Base-by-base conservation (phyloP, 2,888 invertebrate genomes). In the Dione juno region DNA sequence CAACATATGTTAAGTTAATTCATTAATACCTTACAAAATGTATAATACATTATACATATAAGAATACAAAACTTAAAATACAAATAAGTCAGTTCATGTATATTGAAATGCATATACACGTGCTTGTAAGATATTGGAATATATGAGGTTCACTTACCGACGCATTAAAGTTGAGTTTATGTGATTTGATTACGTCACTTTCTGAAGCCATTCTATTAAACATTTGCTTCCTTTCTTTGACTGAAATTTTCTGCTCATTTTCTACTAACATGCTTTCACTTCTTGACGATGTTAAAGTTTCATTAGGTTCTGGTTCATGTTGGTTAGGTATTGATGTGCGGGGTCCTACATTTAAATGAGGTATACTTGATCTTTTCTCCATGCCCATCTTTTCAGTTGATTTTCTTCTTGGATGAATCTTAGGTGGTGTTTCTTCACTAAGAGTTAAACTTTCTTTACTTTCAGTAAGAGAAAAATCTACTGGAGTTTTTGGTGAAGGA, bases 201-300 rank as follows among this genome's bases (percentile, higher is more conserved):
- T 98, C 97, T 0, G 97, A 97, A 67, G 98, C 98, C 95, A 98
- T 95, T 78, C 97, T 95, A 88, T 99, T 98, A 86, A 98, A 97
- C 91, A 98, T 98, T 90, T 97, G 96, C 81, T 97, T 97, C 73
- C 98, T 95, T 87, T 99, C 98, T 84, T 97, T 98, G 11, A 99
- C 98, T 80, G 97, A 98, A 75, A 98, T 95, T 80, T 95, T 94
- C 78, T 95, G 95, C 79, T 95, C 95, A 72, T 89, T 92, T 35
- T 93, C 93, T 21, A 88, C 77, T 35, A 92, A 75, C 88, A 89
- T 88, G 59, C 88, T 86, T 58, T 92, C 92, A 81, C 92, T 92
- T 57, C 82, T 81, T 11, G 92, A 89, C n/a, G 87, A 79, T 54
- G 86, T 79, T 58, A 88, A 77, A 14, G 82, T 78, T 57, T 84